Evolutionary conservation across 2,113 vertebrate genomes (phyloP), one percentile per base, ranked within the genome.

Genomic region (Eira barbara): DNA sequence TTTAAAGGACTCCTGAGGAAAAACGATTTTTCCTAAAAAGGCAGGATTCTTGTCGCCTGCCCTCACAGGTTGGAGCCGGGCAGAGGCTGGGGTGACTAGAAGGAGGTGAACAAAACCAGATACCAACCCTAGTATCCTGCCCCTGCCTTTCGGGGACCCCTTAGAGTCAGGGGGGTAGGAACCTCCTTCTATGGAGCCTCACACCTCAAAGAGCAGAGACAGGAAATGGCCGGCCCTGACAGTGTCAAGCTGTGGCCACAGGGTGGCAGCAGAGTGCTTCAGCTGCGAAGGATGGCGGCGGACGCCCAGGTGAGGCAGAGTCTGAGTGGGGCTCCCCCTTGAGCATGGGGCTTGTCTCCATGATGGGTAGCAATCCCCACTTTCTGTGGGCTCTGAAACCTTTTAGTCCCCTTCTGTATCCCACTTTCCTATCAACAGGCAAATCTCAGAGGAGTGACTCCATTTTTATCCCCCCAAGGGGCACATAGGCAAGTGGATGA

Each of bases 241-340:
- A 73, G 17, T 97, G 55, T 20, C 12, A 13, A 55, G n/a, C 5
- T 13, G 13, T 61, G 83, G 5, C 98, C 98, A 98, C 98, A 88
- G 27, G 98, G 95, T 97, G 98, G 98, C 98, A 97, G 97, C 93
- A 94, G 89, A 94, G 89, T 42, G 76, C 89, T 65, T 76, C 88
- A 73, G 55, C 92, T 49, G 36, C 17, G 0, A 36, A 80, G 76
- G 36, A 25, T 0, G 0, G 34, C 52, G 76, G 83, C 17, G 0
- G 1, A 7, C 39, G 47, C 49, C 4, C 0, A 52, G 45, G 45
- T 7, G 47, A 84, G 81, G 52, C 15, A 5, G 29, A 17, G 14
- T 59, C n/a, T 13, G 4, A 13, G n/a, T 49, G 13, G 23, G 6
- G 27, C 31, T 59, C 57, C 73, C 39, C 25, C 2, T 21, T 27